Evolutionary conservation across 2,797 vertebrate species (phyloP), one percentile per base, ranked within the genome.

Genomic region (Tragelaphus eurycerus): DNA sequence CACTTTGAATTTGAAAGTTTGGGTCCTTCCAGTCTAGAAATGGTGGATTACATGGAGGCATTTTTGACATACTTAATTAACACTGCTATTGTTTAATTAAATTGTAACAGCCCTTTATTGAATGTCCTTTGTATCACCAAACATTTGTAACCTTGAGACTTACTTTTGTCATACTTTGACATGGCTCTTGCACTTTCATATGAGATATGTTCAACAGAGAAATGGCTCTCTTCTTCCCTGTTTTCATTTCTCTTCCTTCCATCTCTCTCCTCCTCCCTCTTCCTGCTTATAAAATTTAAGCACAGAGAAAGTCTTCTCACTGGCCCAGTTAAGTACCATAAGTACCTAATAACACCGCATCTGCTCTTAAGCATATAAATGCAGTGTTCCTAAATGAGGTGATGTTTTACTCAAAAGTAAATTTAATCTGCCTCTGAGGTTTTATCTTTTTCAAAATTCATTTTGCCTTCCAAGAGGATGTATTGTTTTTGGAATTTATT

Each of bases 401-500:
- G 85, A 82, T 16, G 38, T 88, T 94, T 94, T 91, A 38, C 89
- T 64, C 60, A 94, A 89, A 93, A 86, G 79, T 95, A 90, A 82
- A 87, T 85, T 89, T 95, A 87, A 92, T 81, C 67, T 87, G 38
- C 57, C 90, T 95, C 92, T 52, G 82, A 92, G 79, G 74, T 93
- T 96, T 98, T 95, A 55, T 84, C 95, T 78, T 90, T 94, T 83
- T 71, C 46, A 86, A 79, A 92, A 60, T 89, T 86, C 27, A 89
- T 86, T 93, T 97, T 96, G 71, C 48, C 55, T 96, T 93, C 67
- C 78, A 64, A 60, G 88, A 64, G 57, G 11, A 14, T 64, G 7
- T 48, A 23, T 59, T 74, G 59, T 67, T 94, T 89, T 84, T 54
- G 46, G 71, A 46, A 59, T 50, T 95, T 79, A 71, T 15, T 31